These are phyloP conservation scores for Gnatocerus cornutus DNA, from an alignment of 2,888 invertebrate genomes.

Conservation along the genomic window DNA sequence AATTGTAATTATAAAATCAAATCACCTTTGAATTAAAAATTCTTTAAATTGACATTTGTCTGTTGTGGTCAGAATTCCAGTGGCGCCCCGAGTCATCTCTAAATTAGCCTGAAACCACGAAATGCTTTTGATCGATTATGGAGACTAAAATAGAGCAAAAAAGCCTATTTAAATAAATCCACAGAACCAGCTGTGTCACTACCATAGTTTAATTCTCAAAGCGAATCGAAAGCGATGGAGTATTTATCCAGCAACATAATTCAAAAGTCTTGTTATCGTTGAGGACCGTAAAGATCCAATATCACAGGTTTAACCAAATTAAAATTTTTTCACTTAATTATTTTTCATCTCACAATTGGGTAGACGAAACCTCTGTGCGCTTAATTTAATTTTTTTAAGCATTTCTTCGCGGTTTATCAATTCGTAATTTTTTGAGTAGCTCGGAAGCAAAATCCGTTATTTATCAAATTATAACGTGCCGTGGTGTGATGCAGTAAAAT, in stretches of 20 bases:
- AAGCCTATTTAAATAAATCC: slow-evolving; percentile 17
- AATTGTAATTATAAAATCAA: too few species aligned
- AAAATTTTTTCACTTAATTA: slow-evolving; percentile 43
- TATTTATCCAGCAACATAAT: slow-evolving; percentile 34
- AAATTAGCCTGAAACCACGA: slow-evolving; percentile 11
- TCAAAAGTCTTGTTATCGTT: slow-evolving; percentile 46
- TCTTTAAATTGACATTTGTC: slow-evolving; percentile 6
- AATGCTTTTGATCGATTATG: slow-evolving; percentile 28
- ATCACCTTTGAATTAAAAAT: too few species aligned
- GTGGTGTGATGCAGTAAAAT: slow-evolving; percentile 36
- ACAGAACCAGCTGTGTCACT: slow-evolving; percentile 42
- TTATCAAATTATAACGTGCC: slow-evolving; percentile 29
- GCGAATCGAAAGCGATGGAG: slow-evolving; percentile 30
- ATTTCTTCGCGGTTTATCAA: slow-evolving; percentile 29
- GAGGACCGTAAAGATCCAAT: slow-evolving; percentile 44
- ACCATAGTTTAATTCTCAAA: slow-evolving; percentile 23
- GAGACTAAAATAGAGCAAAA: slow-evolving; percentile 17
- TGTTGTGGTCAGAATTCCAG: slow-evolving; percentile 14
- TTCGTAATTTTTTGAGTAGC: slow-evolving; percentile 22
- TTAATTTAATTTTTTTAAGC: slow-evolving; percentile 8
- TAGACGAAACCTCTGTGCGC: neutral
- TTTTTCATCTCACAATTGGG: slow-evolving; percentile 1
- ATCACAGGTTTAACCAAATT: slow-evolving; percentile 43
- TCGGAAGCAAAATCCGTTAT: slow-evolving; percentile 31
- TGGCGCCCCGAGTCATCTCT: slow-evolving; percentile 24